These are phyloP conservation scores for Drosophila meridionalis DNA, from an alignment of 2,888 invertebrate genomes.

Conservation along the genomic window DNA sequence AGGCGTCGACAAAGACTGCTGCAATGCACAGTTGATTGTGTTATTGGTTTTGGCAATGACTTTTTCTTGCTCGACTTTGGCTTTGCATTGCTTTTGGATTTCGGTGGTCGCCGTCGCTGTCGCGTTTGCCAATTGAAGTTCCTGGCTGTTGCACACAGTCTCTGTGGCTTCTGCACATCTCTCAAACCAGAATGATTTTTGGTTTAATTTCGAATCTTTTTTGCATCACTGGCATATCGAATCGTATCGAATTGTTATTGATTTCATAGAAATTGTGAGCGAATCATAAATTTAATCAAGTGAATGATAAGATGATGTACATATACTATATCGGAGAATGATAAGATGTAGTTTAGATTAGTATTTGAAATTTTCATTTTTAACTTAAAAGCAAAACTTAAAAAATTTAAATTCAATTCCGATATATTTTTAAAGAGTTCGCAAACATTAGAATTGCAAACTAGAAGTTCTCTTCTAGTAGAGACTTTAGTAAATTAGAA, in stretches of 20 bases:
- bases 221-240: neutral
- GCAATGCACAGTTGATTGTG: constrained; percentile 73
- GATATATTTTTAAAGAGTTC: neutral
- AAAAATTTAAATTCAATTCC: neutral
- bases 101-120: constrained; percentile 49
- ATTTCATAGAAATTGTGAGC: neutral
- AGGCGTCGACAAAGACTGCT: neutral
- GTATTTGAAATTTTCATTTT: neutral
- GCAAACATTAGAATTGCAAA: neutral
- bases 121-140: constrained; percentile 40
- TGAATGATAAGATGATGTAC: neutral
- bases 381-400: neutral
- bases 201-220: neutral
- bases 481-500: neutral
- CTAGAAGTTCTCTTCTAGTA: neutral
- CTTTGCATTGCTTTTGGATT: constrained; percentile 28
- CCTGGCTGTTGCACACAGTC: constrained; percentile 7
- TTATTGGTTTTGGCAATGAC: constrained; percentile 80
- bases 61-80: constrained; percentile 58
- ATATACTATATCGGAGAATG: neutral
- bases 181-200: neutral
- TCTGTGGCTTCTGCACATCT: neutral
- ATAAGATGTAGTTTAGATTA: neutral
- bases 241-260: neutral
- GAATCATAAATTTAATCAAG: neutral